Base-by-base conservation (phyloP, 2,113 vertebrate genomes). In the Cygnus atratus region DNA sequence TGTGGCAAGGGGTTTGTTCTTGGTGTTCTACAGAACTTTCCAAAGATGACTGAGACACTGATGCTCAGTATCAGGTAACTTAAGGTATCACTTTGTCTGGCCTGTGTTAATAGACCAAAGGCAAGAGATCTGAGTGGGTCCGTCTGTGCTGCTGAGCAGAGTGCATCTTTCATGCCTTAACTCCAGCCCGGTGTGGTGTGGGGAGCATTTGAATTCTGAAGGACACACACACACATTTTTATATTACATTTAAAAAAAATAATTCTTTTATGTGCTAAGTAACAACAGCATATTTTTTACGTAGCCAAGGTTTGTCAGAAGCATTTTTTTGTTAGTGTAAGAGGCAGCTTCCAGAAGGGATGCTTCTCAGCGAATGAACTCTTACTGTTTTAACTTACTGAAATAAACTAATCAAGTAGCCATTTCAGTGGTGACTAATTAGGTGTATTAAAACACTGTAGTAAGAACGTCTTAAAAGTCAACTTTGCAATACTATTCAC, bases 121-220 rank as follows among this genome's bases (percentile, higher is more conserved):
- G 5, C 44, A 17, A 20, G 35, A 54, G 44, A 6, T 81, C 59
- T 62, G 44, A 41, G 13, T 20, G 28, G 63, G 20, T 44, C 65
- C 20, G 10, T 9, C 41, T 33, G 31, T 33, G 21, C 20, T 6
- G 15, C 29, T 44, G 63, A 10, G 31, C 14, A 6, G 41, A 66
- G 41, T 10, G 9, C 20, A 15, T 79, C n/a, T 83, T 63, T 24
- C 2, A 3, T n/a, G 43, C 52, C 19, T 2, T 24, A 10, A 19
- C 25, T 25, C 0, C 0, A 75, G 24, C 16, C 16, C 0, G 0
- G 9, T 55, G n/a, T 68, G 17, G 10, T 72, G 8, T 48, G 35
- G 9, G 54, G 16, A 46, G 13, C 3, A 5, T 63, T 87, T 73
- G 46, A 50, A 65, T 77, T 87, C 65, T 70, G 31, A 9, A 5